phyloP scores from a whole-genome alignment of 2,797 vertebrate species.

The Phataginus tetradactyla region DNA sequence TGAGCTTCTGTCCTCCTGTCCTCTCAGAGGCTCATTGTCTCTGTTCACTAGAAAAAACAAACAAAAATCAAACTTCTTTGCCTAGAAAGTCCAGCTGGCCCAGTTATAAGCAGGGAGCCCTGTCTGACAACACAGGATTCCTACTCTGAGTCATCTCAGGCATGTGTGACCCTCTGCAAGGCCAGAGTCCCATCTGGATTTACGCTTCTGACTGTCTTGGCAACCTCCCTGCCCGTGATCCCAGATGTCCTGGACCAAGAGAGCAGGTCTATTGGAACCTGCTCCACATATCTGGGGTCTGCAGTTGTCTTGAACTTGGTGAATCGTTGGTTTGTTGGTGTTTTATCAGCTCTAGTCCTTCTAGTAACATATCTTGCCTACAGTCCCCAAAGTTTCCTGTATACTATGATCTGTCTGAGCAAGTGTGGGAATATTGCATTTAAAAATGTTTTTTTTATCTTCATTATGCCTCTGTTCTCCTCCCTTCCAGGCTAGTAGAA shows the following conservation, averaged over 20 bases:
- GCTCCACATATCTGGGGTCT: not conserved
- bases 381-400: not conserved
- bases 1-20: not conserved
- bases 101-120: not conserved
- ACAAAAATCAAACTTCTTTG: not conserved
- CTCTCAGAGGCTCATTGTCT: not conserved
- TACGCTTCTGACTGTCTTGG: not conserved
- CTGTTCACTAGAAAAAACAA: not conserved
- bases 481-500: not conserved
- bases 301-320: not conserved
- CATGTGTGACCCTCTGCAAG: not conserved
- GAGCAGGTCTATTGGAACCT: not conserved
- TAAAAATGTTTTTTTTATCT: not conserved
- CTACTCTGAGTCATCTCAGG: not conserved
- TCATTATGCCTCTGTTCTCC: constrained; percentile 11
- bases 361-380: not conserved
- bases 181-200: not conserved
- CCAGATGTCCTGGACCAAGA: not conserved
- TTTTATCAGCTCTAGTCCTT: not conserved
- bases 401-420: not conserved
- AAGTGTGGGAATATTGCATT: not conserved
- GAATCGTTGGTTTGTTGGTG: not conserved
- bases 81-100: not conserved
- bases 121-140: not conserved
- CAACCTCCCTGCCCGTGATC: not conserved